Conservation (phyloP, 1,140 invertebrate genomes). For the Xylocopa sonorina region DNA sequence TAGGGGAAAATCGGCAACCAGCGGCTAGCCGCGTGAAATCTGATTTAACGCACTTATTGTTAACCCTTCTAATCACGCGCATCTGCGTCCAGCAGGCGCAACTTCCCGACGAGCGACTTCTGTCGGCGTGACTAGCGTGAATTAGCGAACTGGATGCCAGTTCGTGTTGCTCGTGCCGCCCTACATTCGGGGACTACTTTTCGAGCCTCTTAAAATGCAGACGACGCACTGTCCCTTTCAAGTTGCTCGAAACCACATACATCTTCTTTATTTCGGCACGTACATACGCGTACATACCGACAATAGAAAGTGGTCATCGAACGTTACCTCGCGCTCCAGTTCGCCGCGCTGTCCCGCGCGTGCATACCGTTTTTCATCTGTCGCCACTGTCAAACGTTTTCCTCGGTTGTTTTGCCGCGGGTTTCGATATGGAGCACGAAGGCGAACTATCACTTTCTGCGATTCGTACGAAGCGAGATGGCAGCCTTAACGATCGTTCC, state of each 20-base stretch:
- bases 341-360: neutral
- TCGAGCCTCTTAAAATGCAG: constrained; percentile 38
- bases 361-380: neutral
- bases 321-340: neutral
- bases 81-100: neutral
- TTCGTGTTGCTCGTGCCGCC: constrained; percentile 6
- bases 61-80: constrained; percentile 5
- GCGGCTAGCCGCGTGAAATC: neutral
- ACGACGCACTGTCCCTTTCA: constrained; percentile 44
- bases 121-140: constrained; percentile 19
- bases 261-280: constrained; percentile 23
- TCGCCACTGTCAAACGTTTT: neutral
- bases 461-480: constrained; percentile 23
- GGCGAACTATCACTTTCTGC: constrained; percentile 64
- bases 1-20: neutral
- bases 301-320: constrained; percentile 30
- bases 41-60: neutral
- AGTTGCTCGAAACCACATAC: neutral
- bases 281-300: constrained; percentile 11
- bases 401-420: neutral
- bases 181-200: constrained; percentile 26
- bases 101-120: neutral
- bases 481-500: constrained; percentile 25
- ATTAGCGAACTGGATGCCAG: neutral
- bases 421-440: neutral